Conservation (phyloP, 2,113 vertebrate species). For the Condylura cristata region DNA sequence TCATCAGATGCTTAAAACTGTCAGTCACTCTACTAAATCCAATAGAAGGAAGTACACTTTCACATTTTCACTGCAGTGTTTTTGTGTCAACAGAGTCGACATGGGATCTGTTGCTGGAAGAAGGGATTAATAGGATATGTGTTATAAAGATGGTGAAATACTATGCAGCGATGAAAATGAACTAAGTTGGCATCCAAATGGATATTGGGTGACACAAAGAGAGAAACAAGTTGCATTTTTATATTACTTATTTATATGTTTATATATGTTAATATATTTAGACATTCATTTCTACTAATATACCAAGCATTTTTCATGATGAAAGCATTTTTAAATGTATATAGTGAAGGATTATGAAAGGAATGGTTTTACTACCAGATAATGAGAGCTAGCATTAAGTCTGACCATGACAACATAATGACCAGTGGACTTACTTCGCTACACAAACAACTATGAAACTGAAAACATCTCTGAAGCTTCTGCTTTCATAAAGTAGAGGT, state of each 20-base stretch:
- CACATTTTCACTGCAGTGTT: background rate
- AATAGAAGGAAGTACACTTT: background rate
- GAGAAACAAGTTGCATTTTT: background rate
- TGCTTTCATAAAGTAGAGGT: background rate
- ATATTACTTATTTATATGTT: background rate
- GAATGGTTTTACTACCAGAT: background rate
- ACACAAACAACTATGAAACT: background rate
- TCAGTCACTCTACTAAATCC: background rate
- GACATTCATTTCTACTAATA: background rate
- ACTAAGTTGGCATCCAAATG: background rate
- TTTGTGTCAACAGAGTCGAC: background rate
- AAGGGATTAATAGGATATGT: too few species aligned
- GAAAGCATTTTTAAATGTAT: background rate
- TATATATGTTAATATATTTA: background rate
- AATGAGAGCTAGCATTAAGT: too few species aligned
- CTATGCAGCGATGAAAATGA: background rate
- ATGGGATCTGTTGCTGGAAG: background rate
- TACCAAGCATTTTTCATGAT: background rate
- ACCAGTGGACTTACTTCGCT: background rate
- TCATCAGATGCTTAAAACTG: background rate
- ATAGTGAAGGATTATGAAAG: background rate
- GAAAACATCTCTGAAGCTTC: background rate
- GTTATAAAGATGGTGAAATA: background rate
- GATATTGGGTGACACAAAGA: too few species aligned
- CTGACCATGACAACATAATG: background rate